Evolutionary conservation across 2,113 vertebrate species (phyloP).

Genomic region (Vulpes ferrilata): DNA sequence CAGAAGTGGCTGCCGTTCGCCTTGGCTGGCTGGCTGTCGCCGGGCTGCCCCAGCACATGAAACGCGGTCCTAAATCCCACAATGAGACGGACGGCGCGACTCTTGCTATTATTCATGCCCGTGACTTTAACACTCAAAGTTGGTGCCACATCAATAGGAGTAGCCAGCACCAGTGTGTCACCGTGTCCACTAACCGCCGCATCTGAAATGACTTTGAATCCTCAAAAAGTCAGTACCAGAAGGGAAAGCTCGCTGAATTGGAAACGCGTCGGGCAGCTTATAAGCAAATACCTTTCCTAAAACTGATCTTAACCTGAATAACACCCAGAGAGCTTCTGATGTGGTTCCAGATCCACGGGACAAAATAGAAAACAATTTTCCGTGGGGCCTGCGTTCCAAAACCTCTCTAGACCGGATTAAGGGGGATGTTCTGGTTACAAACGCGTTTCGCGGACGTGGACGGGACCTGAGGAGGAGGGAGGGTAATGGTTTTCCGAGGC

Average conservation of each 20-base stretch:
- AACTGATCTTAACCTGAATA: constrained; percentile 72
- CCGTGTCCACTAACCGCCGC: neutral
- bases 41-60: constrained; percentile 19
- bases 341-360: constrained; percentile 75
- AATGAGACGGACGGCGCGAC: neutral
- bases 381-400: constrained; percentile 54
- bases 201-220: constrained; percentile 62
- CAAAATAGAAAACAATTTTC: constrained; percentile 81
- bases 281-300: constrained; percentile 75
- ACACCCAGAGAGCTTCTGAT: constrained; percentile 70
- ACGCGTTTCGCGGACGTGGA: neutral
- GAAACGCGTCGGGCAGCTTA: constrained; percentile 65
- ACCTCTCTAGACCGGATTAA: constrained; percentile 43
- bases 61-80: neutral
- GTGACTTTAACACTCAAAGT: constrained; percentile 1
- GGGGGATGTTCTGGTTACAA: neutral
- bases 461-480: neutral
- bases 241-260: constrained; percentile 48
- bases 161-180: neutral
- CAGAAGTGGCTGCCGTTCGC: neutral
- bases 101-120: constrained; percentile 41
- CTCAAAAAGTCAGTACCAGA: constrained; percentile 59
- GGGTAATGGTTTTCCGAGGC: neutral
- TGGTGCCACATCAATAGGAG: neutral
- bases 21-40: neutral